Percentiles rank a stretch among this genome's conserved stretches.
These are phyloP conservation scores for Chiroxiphia lanceolata DNA, from an alignment of 2,797 vertebrate species.

Conservation along the genomic window DNA sequence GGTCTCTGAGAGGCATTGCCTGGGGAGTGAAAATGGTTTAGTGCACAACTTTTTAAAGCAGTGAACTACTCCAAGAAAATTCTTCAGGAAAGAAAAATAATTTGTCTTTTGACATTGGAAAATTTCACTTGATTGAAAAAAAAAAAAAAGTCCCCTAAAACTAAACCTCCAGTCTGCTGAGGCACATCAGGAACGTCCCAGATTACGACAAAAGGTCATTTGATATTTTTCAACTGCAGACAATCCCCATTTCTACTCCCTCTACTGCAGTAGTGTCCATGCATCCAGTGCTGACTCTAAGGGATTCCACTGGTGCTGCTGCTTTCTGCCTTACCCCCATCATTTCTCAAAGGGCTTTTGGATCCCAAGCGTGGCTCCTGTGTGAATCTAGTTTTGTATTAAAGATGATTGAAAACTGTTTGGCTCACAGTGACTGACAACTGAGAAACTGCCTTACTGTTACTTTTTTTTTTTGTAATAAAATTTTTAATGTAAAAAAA, in stretches of 20 bases:
- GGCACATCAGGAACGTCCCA: neutral
- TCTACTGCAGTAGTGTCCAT: neutral
- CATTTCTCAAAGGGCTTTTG: constrained; percentile 8
- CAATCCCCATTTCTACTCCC: neutral
- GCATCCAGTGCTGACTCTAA: fast-evolving
- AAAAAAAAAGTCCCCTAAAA: neutral
- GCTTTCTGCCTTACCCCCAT: neutral
- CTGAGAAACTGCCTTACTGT: constrained; percentile 50
- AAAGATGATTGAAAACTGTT: neutral
- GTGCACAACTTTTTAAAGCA: neutral
- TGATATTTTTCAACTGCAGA: neutral
- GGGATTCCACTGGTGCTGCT: neutral
- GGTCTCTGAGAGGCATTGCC: neutral
- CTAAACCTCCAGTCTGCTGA: neutral
- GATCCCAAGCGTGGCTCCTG: neutral
- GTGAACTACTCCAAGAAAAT: neutral
- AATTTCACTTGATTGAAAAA: neutral
- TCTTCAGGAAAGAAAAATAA: neutral
- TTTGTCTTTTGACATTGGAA: neutral
- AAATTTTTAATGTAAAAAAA: constrained; percentile 24
- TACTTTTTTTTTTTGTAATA: constrained; percentile 22
- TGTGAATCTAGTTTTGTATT: constrained; percentile 9
- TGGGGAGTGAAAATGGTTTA: neutral
- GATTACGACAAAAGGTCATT: neutral
- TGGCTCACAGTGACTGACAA: constrained; percentile 24